Percentiles rank a stretch among this genome's conserved stretches.
phyloP scores from a whole-genome alignment of 2,888 invertebrate species.

The Drosophila testacea region DNA sequence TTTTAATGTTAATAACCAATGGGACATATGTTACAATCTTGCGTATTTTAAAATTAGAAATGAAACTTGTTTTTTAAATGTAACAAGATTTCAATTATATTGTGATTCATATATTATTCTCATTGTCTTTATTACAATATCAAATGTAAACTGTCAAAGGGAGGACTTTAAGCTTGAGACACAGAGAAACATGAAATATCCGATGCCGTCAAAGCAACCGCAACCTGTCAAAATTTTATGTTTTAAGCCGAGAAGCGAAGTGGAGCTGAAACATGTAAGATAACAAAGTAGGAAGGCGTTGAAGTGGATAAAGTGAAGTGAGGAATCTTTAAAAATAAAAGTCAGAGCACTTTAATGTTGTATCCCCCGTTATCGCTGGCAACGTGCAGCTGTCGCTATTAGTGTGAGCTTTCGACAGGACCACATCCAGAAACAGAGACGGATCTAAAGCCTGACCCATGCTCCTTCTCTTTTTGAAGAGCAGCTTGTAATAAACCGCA shows the following conservation, averaged over 20 bases:
- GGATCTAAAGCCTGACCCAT: constrained; percentile 25
- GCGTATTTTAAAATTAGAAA: background rate
- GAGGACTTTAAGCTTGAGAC: constrained; percentile 21
- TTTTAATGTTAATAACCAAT: constrained; percentile 1
- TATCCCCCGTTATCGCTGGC: constrained; percentile 64
- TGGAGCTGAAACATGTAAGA: constrained; percentile 32
- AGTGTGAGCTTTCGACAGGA: constrained; percentile 47
- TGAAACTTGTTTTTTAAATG: background rate
- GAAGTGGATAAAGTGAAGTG: constrained; percentile 29
- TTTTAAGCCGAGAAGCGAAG: constrained; percentile 59
- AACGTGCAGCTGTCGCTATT: constrained; percentile 80
- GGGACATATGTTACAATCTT: background rate
- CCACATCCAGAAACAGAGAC: background rate
- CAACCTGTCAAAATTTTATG: constrained; percentile 75
- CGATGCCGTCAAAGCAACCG: constrained; percentile 51
- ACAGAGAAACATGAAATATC: constrained; percentile 25
- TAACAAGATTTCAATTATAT: background rate
- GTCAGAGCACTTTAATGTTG: constrained; percentile 70
- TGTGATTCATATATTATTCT: background rate
- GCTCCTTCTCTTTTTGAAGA: constrained; percentile 17
- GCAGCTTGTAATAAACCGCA: constrained; percentile 43
- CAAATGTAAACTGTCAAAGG: constrained; percentile 7
- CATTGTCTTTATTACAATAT: constrained; percentile 3
- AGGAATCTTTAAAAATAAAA: constrained; percentile 70
- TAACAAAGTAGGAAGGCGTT: constrained; percentile 26